A percentile compares a stretch with the other conserved stretches of the same genome.
Conservation (phyloP, 2,888 invertebrate species). For the Xestia xanthographa region DNA sequence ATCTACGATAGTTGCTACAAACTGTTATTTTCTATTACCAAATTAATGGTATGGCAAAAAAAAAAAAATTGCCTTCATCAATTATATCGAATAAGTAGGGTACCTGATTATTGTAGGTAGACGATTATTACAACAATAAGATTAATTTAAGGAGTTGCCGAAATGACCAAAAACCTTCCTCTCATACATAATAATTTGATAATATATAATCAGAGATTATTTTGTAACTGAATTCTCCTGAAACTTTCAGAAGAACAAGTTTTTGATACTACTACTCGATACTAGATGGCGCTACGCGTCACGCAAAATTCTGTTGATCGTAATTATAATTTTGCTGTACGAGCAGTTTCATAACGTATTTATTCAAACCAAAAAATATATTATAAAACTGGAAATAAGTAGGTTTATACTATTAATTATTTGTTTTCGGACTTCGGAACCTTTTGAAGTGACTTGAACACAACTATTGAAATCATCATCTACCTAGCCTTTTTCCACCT, state of each 20-base stretch:
- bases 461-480: background rate
- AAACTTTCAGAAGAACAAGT: slow-evolving; percentile 15
- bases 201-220: background rate
- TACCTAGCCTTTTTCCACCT: background rate
- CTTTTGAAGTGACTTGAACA: no score
- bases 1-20: background rate
- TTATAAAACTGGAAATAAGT: background rate
- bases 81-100: background rate
- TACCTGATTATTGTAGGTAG: background rate
- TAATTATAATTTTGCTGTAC: background rate
- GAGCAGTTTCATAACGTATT: no score
- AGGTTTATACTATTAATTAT: background rate
- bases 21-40: background rate
- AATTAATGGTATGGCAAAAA: background rate
- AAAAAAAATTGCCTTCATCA: background rate
- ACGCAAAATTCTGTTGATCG: background rate
- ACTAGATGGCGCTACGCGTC: slow-evolving; percentile 77
- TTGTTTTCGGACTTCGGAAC: background rate
- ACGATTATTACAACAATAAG: no score
- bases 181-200: background rate
- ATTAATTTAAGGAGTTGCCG: background rate
- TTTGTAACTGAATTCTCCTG: background rate
- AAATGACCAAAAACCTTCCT: background rate
- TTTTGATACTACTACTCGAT: slow-evolving; percentile 74
- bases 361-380: background rate